These are phyloP conservation scores for Parascotia fuliginaria DNA, from an alignment of 2,888 invertebrate species.

Conservation along the genomic window DNA sequence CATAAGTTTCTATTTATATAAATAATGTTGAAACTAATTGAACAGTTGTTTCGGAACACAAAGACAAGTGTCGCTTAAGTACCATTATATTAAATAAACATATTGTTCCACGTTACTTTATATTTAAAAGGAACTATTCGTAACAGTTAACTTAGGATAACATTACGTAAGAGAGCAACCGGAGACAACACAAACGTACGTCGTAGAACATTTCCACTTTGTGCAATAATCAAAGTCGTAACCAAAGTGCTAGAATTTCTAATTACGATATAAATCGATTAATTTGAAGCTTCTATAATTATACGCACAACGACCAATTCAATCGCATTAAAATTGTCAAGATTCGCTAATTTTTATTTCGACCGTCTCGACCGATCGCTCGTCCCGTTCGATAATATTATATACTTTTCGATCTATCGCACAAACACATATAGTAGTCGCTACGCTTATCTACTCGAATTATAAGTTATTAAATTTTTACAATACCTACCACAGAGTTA, in stretches of 20 bases:
- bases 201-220: conserved; percentile 54
- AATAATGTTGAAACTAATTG: conserved; percentile 66
- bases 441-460: conserved; percentile 79
- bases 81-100: conserved; percentile 67
- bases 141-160: conserved; percentile 48
- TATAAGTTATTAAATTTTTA: conserved; percentile 78
- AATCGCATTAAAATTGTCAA: conserved; percentile 67
- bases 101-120: conserved; percentile 49
- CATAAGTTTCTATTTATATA: conserved; percentile 64
- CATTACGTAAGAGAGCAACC: conserved; percentile 67
- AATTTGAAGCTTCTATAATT: conserved; percentile 80
- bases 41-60: conserved; percentile 63
- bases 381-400: conserved; percentile 56
- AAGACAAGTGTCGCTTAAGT: conserved; percentile 66
- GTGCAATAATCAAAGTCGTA: conserved; percentile 70
- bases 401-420: conserved; percentile 74
- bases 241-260: conserved; percentile 79
- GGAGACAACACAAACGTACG: conserved; percentile 61
- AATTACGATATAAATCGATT: conserved; percentile 76
- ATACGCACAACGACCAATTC: conserved; percentile 71
- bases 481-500: conserved; percentile 80
- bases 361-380: conserved; percentile 57
- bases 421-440: conserved; percentile 79
- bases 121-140: conserved; percentile 59
- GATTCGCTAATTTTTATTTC: conserved; percentile 57